Evolutionary conservation across 2,888 invertebrate genomes (phyloP).

Genomic region (Disparrhopalites patrizii): DNA sequence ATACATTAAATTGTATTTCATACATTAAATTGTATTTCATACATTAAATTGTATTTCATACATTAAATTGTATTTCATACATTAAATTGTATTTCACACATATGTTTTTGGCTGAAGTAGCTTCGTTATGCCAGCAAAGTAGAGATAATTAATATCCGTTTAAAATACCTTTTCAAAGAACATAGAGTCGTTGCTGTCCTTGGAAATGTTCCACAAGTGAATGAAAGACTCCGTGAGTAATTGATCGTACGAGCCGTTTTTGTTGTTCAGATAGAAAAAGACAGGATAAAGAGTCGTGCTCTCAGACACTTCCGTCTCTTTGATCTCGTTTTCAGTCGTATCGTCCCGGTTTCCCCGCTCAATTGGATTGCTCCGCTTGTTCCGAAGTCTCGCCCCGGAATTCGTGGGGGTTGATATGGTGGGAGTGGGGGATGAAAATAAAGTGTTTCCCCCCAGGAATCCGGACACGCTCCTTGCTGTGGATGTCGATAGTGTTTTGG

Average conservation of each 20-base stretch:
- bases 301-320: background rate
- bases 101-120: too few relatives aligned
- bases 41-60: too few relatives aligned
- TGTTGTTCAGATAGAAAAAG: constrained; percentile 48
- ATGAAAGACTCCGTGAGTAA: constrained; percentile 48
- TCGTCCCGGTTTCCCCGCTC: background rate
- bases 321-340: background rate
- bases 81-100: too few relatives aligned
- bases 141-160: background rate
- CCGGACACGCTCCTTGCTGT: constrained; percentile 11
- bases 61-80: too few relatives aligned
- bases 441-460: background rate
- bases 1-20: background rate
- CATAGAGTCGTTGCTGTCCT: constrained; percentile 23
- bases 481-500: constrained; percentile 24
- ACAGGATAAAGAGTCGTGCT: constrained; percentile 32
- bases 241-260: constrained; percentile 47
- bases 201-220: constrained; percentile 43
- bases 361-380: background rate
- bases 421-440: background rate
- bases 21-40: too few relatives aligned
- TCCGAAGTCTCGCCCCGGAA: background rate
- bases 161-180: constrained; percentile 28
- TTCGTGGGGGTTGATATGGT: background rate
- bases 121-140: too few relatives aligned